Base-by-base conservation (phyloP, 2,888 invertebrate genomes). In the Cetonia aurata region DNA sequence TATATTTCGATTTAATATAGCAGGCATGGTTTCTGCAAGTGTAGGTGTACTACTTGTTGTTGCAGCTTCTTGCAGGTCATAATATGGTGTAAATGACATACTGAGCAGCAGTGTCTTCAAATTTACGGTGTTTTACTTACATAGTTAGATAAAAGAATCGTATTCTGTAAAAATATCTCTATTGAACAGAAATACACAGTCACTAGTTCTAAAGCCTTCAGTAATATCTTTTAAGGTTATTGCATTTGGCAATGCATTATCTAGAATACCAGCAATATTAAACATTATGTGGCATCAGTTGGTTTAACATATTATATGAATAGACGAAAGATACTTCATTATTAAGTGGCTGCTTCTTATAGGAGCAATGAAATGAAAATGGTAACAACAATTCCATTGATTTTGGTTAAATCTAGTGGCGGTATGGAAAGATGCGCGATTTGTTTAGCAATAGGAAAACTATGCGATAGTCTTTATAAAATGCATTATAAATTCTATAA, bases 91-190 rank as follows among this genome's bases (percentile, higher is more conserved):
- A 52, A 17, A 10, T 52, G 52, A 8, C 25, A 17, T 19, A 52
- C 8, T 19, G 10, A 19, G 33, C 33, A 6, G 4, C 6, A 33
- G 33, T 33, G 33, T 33, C 33, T 6, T 4, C 10, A 10, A 17
- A 12, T 48, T 59, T 52, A 37, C 68, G 44, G 1, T 70, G 44
- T 17, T n/a, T n/a, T n/a, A n/a, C 37, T 70, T 12, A 70, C 44
- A 66, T 60, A 65, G 19, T 31, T 15, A 25, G 52, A 15, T 44
- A 65, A 44, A 59, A 62, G n/a, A 70, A 17, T 70, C 70, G 4
- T 33, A 6, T 33, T 33, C 62, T 80, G 78, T 84, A 78, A 70
- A 65, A 42, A 70, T 55, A 17, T 71, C 68, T 68, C 46, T 46
- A 53, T 68, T 71, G 37, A 55, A 55, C 10, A 53, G 67, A 10